Evolutionary conservation across 2,113 vertebrate species (phyloP).

Genomic region (Malurus elegans): DNA sequence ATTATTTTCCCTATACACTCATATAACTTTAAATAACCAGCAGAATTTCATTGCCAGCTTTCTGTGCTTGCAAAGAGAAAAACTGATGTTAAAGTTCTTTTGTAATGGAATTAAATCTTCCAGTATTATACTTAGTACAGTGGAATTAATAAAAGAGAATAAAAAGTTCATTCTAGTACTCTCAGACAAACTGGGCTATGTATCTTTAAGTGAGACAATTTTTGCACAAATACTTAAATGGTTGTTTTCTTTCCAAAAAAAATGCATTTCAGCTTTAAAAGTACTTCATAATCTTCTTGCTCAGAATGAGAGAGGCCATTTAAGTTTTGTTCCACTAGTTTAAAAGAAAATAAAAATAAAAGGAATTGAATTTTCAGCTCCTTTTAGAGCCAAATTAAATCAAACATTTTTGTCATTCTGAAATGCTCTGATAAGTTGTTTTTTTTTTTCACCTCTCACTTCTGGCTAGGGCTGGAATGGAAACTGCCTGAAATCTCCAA

Average conservation of each 20-base stretch:
- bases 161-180: background rate
- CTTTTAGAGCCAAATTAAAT: background rate
- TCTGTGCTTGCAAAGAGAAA: background rate
- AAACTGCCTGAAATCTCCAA: background rate
- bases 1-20: background rate
- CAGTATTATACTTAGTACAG: background rate
- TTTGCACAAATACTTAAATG: background rate
- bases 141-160: background rate
- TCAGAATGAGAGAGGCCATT: background rate
- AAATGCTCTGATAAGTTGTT: background rate
- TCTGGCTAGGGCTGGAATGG: background rate
- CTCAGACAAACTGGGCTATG: background rate
- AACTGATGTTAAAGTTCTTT: background rate
- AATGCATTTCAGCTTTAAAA: background rate
- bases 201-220: background rate
- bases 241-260: background rate
- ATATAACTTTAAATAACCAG: background rate
- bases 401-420: constrained; percentile 5
- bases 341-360: background rate
- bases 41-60: background rate
- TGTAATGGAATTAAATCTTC: background rate
- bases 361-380: background rate
- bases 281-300: background rate
- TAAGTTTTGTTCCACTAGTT: background rate
- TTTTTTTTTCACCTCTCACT: background rate